Conservation (phyloP, 2,797 vertebrate species). For the Rhodeus uyekii region DNA sequence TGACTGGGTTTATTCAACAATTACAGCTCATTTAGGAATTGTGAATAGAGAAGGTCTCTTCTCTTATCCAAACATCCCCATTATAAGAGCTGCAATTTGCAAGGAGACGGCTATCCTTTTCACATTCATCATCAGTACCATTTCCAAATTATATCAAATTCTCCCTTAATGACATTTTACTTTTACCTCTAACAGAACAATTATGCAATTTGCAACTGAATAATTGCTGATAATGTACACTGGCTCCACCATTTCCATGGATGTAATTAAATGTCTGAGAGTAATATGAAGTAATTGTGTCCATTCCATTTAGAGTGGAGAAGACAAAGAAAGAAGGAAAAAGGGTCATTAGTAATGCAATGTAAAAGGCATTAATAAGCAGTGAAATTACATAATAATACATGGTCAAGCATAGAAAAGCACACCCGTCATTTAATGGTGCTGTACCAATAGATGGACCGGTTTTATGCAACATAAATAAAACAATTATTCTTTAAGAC, state of each 20-base stretch:
- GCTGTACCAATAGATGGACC: not conserved
- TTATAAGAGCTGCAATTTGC: not conserved
- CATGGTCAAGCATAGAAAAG: not conserved
- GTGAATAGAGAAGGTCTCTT: slow-evolving; percentile 10
- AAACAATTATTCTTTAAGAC: not conserved
- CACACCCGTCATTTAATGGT: slow-evolving; percentile 1
- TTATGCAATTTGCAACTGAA: slow-evolving; percentile 41
- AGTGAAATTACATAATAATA: not conserved
- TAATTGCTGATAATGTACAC: slow-evolving; percentile 33
- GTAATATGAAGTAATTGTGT: slow-evolving; percentile 21
- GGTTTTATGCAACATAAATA: not conserved
- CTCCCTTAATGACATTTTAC: slow-evolving; percentile 36
- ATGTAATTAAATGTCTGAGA: slow-evolving; percentile 34
- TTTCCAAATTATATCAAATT: slow-evolving; percentile 22
- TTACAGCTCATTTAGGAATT: slow-evolving; percentile 20
- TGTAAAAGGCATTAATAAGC: not conserved
- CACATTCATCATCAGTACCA: not conserved
- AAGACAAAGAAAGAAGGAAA: not conserved
- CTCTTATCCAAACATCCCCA: not conserved
- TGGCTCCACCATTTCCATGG: slow-evolving; percentile 13
- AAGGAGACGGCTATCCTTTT: slow-evolving; percentile 26
- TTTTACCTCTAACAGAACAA: slow-evolving; percentile 25
- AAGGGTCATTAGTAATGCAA: not conserved
- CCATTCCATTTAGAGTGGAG: slow-evolving; percentile 2
- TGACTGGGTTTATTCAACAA: not conserved